A percentile compares a stretch with the other conserved stretches of the same genome.
Conservation (phyloP, 2,888 invertebrate genomes). For the Pegoplata infirma region DNA sequence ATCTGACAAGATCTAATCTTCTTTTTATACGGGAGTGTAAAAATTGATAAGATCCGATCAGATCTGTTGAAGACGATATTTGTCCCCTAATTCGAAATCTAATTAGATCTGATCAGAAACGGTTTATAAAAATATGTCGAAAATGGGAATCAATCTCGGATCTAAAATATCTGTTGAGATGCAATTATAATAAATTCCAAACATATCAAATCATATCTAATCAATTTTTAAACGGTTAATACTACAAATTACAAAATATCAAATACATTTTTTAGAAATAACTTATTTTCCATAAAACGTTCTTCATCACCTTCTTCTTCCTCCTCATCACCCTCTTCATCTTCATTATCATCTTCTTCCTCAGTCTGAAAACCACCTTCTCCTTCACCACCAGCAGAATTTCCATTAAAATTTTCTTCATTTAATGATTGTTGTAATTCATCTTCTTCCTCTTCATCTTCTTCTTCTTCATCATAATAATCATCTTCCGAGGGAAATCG, state of each 20-base stretch:
- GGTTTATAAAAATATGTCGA: no score
- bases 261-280: constrained; percentile 30
- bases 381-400: not conserved
- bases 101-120: no score
- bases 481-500: constrained; percentile 32
- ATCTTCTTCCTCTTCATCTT: constrained; percentile 38
- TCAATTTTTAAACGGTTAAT: no score
- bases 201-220: no score
- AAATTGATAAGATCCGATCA: no score
- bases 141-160: no score
- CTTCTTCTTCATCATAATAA: constrained; percentile 48
- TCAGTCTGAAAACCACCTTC: not conserved
- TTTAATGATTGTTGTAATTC: constrained; percentile 19
- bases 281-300: constrained; percentile 46
- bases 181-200: no score
- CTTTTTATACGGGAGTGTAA: no score
- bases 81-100: no score
- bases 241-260: constrained; percentile 18
- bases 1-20: no score
- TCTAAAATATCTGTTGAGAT: no score
- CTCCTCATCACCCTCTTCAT: constrained; percentile 37
- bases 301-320: constrained; percentile 15
- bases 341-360: constrained; percentile 46
- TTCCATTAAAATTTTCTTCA: not conserved
- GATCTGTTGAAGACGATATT: no score